phyloP scores from a whole-genome alignment of 2,888 invertebrate species.

The Patella ulyssiponensis region DNA sequence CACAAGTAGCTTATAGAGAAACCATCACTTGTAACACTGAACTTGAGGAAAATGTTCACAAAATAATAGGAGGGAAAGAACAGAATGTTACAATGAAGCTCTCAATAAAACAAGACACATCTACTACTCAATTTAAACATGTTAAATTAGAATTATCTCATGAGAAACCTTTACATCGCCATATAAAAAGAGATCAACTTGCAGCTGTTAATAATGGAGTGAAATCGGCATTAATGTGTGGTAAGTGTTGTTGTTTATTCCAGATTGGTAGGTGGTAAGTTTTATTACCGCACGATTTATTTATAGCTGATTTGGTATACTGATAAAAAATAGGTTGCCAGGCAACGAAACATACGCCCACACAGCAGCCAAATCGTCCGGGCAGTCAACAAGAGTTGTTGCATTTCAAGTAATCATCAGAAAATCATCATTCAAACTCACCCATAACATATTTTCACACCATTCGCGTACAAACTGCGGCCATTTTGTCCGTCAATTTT shows the following conservation, averaged over 20 bases:
- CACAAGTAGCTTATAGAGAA: slow-evolving; percentile 86
- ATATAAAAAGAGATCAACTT: slow-evolving; percentile 79
- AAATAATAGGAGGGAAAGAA: slow-evolving; percentile 78
- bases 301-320: no score
- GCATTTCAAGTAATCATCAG: no score
- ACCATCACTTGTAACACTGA: slow-evolving; percentile 74
- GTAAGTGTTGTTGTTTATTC: slow-evolving; percentile 25
- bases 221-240: slow-evolving; percentile 70
- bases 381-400: no score
- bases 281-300: no score
- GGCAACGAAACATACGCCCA: no score
- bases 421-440: no score
- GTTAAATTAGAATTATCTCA: slow-evolving; percentile 55
- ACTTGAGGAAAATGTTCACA: slow-evolving; percentile 76
- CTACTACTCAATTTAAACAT: slow-evolving; percentile 42
- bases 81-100: slow-evolving; percentile 79
- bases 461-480: no score
- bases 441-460: no score
- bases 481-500: no score
- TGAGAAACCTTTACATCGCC: slow-evolving; percentile 75
- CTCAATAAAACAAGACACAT: slow-evolving; percentile 76
- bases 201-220: slow-evolving; percentile 83
- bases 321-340: no score
- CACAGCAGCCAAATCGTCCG: no score
- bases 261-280: no score